A percentile compares a stretch with the other conserved stretches of the same genome.
phyloP scores from a whole-genome alignment of 2,888 invertebrate species.

The Oligia strigilis region DNA sequence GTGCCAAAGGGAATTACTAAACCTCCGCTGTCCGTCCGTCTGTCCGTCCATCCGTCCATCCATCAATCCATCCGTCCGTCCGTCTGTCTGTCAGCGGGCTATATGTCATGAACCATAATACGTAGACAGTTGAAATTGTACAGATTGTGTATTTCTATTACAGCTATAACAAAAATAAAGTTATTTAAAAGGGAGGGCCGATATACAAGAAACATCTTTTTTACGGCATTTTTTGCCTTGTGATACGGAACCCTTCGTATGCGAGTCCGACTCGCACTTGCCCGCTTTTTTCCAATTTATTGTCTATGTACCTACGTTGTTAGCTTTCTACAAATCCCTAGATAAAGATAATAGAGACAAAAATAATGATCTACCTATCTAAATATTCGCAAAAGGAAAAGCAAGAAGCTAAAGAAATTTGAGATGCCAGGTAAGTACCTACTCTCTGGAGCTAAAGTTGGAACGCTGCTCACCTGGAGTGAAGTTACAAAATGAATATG shows the following conservation, averaged over 20 bases:
- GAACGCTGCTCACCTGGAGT: slow-evolving; percentile 36
- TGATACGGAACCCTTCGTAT: neutral
- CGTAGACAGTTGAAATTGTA: no score
- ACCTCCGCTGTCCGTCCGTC: neutral
- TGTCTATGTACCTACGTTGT: neutral
- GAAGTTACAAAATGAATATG: slow-evolving; percentile 60
- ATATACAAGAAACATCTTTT: neutral
- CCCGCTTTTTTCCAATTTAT: neutral
- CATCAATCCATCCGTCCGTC: neutral
- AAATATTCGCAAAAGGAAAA: slow-evolving; percentile 1
- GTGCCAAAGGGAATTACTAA: neutral
- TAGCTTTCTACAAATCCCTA: neutral
- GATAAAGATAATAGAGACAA: neutral
- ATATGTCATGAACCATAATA: no score
- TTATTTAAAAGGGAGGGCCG: no score
- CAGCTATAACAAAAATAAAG: no score
- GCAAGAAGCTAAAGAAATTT: slow-evolving; percentile 33
- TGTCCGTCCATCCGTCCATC: neutral
- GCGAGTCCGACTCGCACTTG: neutral
- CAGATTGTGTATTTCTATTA: no score
- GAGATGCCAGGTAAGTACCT: slow-evolving; percentile 35
- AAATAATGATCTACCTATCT: slow-evolving; percentile 3
- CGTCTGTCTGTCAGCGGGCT: neutral
- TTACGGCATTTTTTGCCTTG: neutral
- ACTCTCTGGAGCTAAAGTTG: slow-evolving; percentile 34